A percentile compares a stretch with the other conserved stretches of the same genome.
Evolutionary conservation across 1,140 invertebrate species (phyloP).

Genomic region (Tetramorium alpestre): DNA sequence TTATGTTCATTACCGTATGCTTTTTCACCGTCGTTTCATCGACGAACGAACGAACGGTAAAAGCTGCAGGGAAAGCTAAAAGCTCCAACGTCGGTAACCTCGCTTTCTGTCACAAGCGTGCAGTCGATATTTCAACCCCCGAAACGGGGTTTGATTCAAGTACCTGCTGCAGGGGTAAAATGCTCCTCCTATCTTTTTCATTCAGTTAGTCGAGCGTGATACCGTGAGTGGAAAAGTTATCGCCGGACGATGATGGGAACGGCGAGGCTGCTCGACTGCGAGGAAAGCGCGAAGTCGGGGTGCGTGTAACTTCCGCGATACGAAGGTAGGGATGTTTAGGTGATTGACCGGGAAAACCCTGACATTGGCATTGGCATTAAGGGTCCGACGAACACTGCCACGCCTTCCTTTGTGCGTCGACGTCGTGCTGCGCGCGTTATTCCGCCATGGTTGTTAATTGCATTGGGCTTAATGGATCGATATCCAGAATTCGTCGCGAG

Average conservation of each 20-base stretch:
- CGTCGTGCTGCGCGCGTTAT: slow-evolving; percentile 44
- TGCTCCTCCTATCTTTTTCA: neutral
- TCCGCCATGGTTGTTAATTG: slow-evolving; percentile 54
- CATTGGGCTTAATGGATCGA: slow-evolving; percentile 48
- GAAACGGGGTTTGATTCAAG: neutral
- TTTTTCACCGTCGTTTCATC: neutral
- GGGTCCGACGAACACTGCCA: slow-evolving; percentile 79
- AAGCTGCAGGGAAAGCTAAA: slow-evolving; percentile 27
- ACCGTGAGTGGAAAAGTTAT: slow-evolving; percentile 49
- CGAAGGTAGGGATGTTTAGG: slow-evolving; percentile 40
- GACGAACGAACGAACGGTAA: slow-evolving; percentile 13
- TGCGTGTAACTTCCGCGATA: neutral
- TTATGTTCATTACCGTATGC: too few species aligned
- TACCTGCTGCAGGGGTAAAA: slow-evolving; percentile 40
- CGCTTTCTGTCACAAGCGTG: slow-evolving; percentile 39
- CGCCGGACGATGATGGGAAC: neutral
- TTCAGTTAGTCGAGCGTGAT: neutral
- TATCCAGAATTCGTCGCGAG: slow-evolving; percentile 19
- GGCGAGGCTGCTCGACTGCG: too few species aligned
- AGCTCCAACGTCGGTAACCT: slow-evolving; percentile 57
- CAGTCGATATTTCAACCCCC: slow-evolving; percentile 54
- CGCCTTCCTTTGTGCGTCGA: slow-evolving; percentile 71
- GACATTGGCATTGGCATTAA: slow-evolving; percentile 83
- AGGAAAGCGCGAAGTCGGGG: slow-evolving; percentile 9
- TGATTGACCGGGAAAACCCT: slow-evolving; percentile 78